Evolutionary conservation across 1,140 invertebrate genomes (phyloP).

Genomic region (Melipona quadrifasciata): DNA sequence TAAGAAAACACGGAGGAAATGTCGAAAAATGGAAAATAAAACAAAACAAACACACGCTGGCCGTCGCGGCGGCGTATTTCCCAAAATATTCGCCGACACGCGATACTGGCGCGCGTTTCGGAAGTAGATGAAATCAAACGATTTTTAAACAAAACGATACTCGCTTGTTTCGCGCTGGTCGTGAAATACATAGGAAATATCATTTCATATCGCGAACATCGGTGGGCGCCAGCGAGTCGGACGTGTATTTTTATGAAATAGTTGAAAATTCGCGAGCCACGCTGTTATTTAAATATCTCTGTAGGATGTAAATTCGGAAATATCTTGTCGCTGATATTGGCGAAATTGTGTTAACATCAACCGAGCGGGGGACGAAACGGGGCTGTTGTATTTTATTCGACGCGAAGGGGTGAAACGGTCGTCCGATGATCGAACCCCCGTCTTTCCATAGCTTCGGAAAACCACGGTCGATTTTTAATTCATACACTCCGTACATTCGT

Average conservation of each 20-base stretch:
- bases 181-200: not conserved
- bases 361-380: not conserved
- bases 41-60: no score
- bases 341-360: not conserved
- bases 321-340: not conserved
- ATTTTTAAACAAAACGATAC: constrained; percentile 35
- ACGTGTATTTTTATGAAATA: not conserved
- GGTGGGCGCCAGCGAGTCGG: not conserved
- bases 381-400: constrained; percentile 9
- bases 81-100: not conserved
- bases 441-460: not conserved
- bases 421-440: not conserved
- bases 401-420: no score
- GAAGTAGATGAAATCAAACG: constrained; percentile 13
- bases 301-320: not conserved
- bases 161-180: not conserved
- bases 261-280: not conserved
- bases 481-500: no score
- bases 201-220: not conserved
- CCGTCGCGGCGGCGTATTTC: not conserved
- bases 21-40: not conserved
- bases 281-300: constrained; percentile 12
- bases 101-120: not conserved
- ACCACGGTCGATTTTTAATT: not conserved
- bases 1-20: constrained; percentile 27